Evolutionary conservation across 2,797 vertebrate species (phyloP), one percentile per base, ranked within the genome.

Genomic region (Sparidentex hasta): DNA sequence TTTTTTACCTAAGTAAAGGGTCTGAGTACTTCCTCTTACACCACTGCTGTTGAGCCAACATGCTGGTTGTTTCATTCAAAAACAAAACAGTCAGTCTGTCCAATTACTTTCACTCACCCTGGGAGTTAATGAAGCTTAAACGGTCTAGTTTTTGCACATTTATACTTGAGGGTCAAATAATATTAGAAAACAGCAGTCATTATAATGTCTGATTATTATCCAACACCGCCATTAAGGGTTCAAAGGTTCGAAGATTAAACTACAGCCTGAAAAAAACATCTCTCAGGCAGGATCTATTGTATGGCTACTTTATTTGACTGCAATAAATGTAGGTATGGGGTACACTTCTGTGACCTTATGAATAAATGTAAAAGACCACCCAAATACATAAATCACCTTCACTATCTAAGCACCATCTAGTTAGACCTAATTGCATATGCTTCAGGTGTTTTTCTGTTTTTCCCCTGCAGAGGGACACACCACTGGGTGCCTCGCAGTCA

Each of bases 401-500:
- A 11, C 18, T 5, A 14, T 18, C 2, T 20, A 8, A 23, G 4
- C 23, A 33, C 29, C 3, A 14, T 12, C 0, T 7, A 13, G 12
- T 51, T 13, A 52, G 23, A 17, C 7, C 68, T 16, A 25, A 29
- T 50, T 56, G 5, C 41, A 1, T 38, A 3, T 46, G 46, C 29
- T 56, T 71, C 1, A 46, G 1, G 7, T 50, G 4, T 47, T 5
- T 80, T 2, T 83, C 17, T 1, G 0, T 72, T 69, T 54, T 69
- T 27, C 25, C 27, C 29, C 55, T 55, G 18, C 88, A 99, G 98
- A 86, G 97, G 97, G 65, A 96, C 91, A 17, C 96, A 98, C 89
- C 96, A 97, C 93, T 99, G 98, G 98, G 94, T 98, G 5, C 97
- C 97, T 1, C 88, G 84, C 8, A 95, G 83, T 21, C 93, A 92